Evolutionary conservation across 2,888 invertebrate genomes (phyloP).

Genomic region (Galerucella pusilla): DNA sequence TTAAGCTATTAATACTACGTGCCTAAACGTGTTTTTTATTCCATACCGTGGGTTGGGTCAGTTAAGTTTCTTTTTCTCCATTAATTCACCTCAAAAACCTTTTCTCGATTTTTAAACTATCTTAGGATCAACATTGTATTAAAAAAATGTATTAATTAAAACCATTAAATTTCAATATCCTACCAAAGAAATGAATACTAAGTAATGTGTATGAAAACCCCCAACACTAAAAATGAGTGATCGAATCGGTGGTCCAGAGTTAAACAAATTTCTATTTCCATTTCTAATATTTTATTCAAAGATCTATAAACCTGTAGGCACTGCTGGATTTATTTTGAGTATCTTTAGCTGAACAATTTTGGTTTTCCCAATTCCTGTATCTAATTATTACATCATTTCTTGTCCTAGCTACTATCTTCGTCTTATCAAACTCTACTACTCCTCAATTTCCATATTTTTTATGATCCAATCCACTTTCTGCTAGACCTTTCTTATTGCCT

Average conservation of each 20-base stretch:
- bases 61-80: background rate
- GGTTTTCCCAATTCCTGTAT: background rate
- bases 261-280: too few species aligned
- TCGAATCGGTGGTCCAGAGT: too few species aligned
- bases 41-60: background rate
- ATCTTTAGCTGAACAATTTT: background rate
- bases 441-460: background rate
- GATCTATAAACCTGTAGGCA: too few species aligned
- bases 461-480: background rate
- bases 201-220: too few species aligned
- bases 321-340: too few species aligned
- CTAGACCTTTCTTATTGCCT: too few species aligned
- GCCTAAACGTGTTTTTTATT: constrained; percentile 37
- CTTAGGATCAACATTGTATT: background rate
- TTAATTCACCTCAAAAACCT: background rate
- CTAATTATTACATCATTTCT: background rate
- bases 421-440: background rate
- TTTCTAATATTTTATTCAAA: too few species aligned
- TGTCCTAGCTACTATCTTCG: background rate
- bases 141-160: background rate
- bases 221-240: too few species aligned
- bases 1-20: constrained; percentile 33
- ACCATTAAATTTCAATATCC: too few species aligned
- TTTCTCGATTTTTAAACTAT: background rate
- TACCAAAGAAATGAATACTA: too few species aligned